Base-by-base conservation (phyloP, 2,113 vertebrate species). In the Aythya baeri region DNA sequence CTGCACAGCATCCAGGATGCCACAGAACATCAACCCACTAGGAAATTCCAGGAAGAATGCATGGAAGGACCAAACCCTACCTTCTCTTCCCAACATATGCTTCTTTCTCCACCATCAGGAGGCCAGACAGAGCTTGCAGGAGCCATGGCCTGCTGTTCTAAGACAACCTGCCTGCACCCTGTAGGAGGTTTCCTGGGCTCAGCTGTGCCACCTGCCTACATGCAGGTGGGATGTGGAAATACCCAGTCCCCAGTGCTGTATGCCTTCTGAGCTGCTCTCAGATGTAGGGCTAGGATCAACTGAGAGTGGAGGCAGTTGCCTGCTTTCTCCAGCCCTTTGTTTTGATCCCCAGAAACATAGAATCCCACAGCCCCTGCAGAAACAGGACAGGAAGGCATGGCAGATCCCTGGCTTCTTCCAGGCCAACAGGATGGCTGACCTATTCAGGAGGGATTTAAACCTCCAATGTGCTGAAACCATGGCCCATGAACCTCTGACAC, bases 381-480 rank as follows among this genome's bases (percentile, higher is more conserved):
- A 61, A 66, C 8, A 61, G 46, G 46, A 58, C 46, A 72, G 52
- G 58, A 38, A 66, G 50, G 55, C 23, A 32, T 0, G 3, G 31
- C 38, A 7, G 55, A 29, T 34, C 44, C 61, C 61, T 78, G 59
- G 49, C 70, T 59, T 73, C 55, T 73, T 68, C 63, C 74, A 73
- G 36, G 83, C 68, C 43, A 58, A 46, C 3, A 7, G 73, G 34
- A 41, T 29, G 23, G 61, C 55, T 65, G 62, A 52, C 3, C 13
- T 58, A 32, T 5, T 75, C 38, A 50, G 46, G 61, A 81, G 50
- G 54, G 26, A 36, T 86, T 72, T 52, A 75, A 20, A 75, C 46
- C n/a, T 49, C 46, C 0, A 1, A 5, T 0, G 0, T 16, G 62
- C 34, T 52, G 70, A 38, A 21, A 29, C 43, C 0, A 0, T 15